Conservation (phyloP, 2,113 vertebrate species). For the Oceanodroma tethys region DNA sequence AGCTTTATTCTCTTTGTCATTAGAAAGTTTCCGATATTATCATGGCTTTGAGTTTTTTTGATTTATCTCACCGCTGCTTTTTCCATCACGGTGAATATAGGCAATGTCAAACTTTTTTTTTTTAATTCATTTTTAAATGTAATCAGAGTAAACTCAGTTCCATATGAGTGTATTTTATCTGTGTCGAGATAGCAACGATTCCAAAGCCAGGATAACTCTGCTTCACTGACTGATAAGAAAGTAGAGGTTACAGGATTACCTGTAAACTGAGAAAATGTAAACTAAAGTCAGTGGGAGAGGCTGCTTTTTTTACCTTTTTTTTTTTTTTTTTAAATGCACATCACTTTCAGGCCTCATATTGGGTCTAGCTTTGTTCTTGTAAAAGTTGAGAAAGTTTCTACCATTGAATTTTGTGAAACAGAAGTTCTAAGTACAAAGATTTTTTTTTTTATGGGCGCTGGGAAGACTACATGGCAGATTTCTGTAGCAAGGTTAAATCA, state of each 20-base stretch:
- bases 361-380: background rate
- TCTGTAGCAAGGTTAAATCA: background rate
- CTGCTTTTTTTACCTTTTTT: accelerated
- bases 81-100: accelerated
- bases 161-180: background rate
- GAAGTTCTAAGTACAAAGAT: background rate
- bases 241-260: background rate
- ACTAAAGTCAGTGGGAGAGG: background rate
- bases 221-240: background rate
- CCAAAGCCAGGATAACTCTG: background rate
- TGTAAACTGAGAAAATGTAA: background rate
- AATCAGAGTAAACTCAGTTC: background rate
- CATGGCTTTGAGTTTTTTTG: accelerated
- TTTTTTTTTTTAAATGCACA: no score
- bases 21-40: background rate
- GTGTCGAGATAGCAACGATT: background rate
- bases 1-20: background rate
- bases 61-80: background rate
- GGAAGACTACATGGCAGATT: background rate
- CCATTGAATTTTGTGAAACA: background rate
- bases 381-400: background rate
- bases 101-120: background rate
- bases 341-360: background rate
- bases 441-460: background rate
- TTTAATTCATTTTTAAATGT: background rate